Evolutionary conservation across 2,113 vertebrate species (phyloP).

Genomic region (Callaeas wilsoni): DNA sequence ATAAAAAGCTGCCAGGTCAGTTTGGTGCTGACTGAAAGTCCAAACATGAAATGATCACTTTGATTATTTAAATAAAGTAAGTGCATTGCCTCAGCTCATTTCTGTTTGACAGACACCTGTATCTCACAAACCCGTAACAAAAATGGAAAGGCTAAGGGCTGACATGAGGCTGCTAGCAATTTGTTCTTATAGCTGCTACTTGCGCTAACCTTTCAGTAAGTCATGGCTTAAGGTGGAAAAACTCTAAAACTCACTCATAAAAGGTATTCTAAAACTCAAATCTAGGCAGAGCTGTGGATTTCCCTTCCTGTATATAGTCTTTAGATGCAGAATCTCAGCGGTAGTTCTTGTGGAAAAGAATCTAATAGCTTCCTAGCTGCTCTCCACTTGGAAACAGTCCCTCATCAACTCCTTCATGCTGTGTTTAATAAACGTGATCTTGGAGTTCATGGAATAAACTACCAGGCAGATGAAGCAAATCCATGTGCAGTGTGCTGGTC

Average conservation of each 20-base stretch:
- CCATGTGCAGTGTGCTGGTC: background rate
- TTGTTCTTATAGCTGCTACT: background rate
- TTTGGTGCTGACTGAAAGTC: background rate
- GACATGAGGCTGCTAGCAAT: background rate
- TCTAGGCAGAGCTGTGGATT: background rate
- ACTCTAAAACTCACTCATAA: background rate
- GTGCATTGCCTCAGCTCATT: background rate
- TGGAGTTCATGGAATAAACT: background rate
- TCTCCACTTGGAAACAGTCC: background rate
- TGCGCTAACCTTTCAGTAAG: background rate
- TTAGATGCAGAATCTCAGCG: background rate
- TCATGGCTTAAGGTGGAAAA: background rate
- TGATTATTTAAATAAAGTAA: background rate
- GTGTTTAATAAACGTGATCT: background rate
- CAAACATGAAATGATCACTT: background rate
- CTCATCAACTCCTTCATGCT: background rate
- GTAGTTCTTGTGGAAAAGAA: background rate
- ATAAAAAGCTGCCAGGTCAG: background rate
- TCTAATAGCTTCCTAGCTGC: background rate
- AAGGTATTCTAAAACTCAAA: background rate
- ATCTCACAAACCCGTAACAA: background rate
- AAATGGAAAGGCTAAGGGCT: background rate
- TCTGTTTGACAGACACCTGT: background rate
- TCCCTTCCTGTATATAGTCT: background rate
- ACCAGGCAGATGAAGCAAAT: background rate